Evolutionary conservation across 2,113 vertebrate species (phyloP).

Genomic region (Accipiter cooperii): DNA sequence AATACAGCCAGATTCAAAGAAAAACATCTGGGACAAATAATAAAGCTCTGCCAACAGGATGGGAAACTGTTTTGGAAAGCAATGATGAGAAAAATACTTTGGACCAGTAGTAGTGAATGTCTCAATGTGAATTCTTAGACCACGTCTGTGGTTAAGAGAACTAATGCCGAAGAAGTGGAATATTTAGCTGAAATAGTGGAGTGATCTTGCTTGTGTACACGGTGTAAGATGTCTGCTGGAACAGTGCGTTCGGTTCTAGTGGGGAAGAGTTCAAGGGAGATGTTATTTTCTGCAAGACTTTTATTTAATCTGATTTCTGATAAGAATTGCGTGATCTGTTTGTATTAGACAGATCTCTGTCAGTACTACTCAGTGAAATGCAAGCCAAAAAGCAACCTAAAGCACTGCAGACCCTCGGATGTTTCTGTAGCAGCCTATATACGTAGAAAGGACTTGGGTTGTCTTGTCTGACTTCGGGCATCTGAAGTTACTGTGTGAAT

Average conservation of each 20-base stretch:
- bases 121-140: neutral
- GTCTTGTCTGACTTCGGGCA: neutral
- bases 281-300: neutral
- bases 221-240: neutral
- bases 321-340: conserved; percentile 4
- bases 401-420: neutral
- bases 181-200: neutral
- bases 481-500: neutral
- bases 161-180: neutral
- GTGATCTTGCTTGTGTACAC: neutral
- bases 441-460: neutral
- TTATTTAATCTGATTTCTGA: conserved; percentile 37
- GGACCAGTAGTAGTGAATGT: neutral
- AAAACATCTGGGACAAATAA: conserved; percentile 16
- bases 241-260: neutral
- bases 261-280: conserved; percentile 6
- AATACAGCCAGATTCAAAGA: neutral
- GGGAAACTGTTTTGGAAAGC: conserved; percentile 11
- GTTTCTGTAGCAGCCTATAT: neutral
- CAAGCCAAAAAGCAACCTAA: neutral
- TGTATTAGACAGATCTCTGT: neutral
- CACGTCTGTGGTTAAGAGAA: neutral
- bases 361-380: neutral
- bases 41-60: neutral
- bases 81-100: neutral